Evolutionary conservation across 2,888 invertebrate genomes (phyloP), one percentile per base, ranked within the genome.

Genomic region (Oscheius sp.): DNA sequence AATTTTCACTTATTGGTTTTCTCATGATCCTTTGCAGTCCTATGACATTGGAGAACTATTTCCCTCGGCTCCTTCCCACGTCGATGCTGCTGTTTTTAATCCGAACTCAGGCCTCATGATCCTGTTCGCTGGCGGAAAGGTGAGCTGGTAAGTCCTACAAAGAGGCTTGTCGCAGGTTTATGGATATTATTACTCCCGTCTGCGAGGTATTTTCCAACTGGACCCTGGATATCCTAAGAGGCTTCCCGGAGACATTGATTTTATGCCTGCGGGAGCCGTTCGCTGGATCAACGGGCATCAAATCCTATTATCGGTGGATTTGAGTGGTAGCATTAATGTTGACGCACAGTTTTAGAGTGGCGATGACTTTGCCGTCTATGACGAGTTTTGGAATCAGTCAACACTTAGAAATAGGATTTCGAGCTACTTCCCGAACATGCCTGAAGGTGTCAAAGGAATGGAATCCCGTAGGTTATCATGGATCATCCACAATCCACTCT

Each of bases 311-410:
- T 79, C 84, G 37, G 86, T 86, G 42, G 42, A 42, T 42, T 42
- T 42, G 4, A 32, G 3, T 3, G 60, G 10, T 42, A 42, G 66
- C 21, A 33, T n/a, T 7, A 51, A 29, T 35, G 5, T 32, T 35
- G 53, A 55, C 55, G 68, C 42, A 55, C 53, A 65, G 37, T 77
- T 84, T 71, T 75, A 86, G 86, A 76, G 77, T 29, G 60, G 73
- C 11, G 85, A 82, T 58, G 81, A 86, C 13, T 85, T 86, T 70
- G 86, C 85, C 0, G 83, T 86, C 48, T 87, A 87, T 70, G 87
- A 87, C 60, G 87, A 86, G 60, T 87, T 85, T 74, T 87, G 87
- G 87, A 87, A 87, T 70, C 83, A 88, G 72, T 79, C 79, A 35
- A 85, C 86, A 1, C 73, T 84, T 11, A 80, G 82, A 65, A 85